Evolutionary conservation across 2,113 vertebrate genomes (phyloP), one percentile per base, ranked within the genome.

Genomic region (Myiagra hebetior): DNA sequence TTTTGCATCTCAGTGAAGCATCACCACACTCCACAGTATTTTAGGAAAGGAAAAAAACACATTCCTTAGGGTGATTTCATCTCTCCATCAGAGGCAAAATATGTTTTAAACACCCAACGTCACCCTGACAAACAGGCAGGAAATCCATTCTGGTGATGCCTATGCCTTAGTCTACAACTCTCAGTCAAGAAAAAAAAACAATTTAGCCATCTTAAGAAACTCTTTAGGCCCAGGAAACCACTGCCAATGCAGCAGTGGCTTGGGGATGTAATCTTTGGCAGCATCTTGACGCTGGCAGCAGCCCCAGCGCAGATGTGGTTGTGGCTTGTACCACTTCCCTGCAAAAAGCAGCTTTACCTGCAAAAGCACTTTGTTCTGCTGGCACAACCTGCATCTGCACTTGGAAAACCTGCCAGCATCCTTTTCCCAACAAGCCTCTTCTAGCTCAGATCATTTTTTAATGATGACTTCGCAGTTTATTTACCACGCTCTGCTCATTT

Each of bases 391-490:
- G n/a, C 65, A 92, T 78, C 89, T 97, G 91, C 86, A 89, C 91
- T 72, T 64, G 31, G 74, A 93, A 72, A 50, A 50, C 7, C 89
- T 96, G 93, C 96, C 96, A 97, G 87, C 62, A 94, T 55, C 84
- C 78, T 89, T 19, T 49, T 28, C 87, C 85, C 93, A 93, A 91
- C 91, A 92, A 95, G 93, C 70, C 91, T 89, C 81, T 68, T 94
- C 87, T 89, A 89, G 95, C 65, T 89, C 37, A 3, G 80, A 63
- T 80, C 57, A 60, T 78, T 82, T 89, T 91, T 95, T 92, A 92
- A 68, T 85, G 89, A 96, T 96, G 95, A 97, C 93, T 93, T 75
- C 6, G 93, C 95, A 97, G 60, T 91, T 97, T 87, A 89, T 81
- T 95, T 84, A 75, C 83, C 93, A 94, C 13, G 49, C 62, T 81